phyloP scores from a whole-genome alignment of 2,888 invertebrate species.

The Halocaridina rubra region DNA sequence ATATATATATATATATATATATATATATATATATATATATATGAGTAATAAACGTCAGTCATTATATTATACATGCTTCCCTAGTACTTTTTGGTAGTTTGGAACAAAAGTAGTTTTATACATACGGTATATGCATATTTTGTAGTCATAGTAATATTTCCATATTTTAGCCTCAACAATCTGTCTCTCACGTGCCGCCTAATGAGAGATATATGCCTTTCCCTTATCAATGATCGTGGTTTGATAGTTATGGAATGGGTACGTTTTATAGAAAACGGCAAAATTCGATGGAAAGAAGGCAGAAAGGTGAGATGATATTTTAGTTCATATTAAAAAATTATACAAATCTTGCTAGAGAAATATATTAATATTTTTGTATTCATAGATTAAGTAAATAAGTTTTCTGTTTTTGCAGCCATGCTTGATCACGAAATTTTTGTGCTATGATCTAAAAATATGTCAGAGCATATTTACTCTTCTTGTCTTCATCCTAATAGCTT shows the following conservation, averaged over 20 bases:
- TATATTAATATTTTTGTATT: neutral
- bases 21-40: neutral
- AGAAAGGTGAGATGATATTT: conserved; percentile 27
- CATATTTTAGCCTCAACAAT: conserved; percentile 59
- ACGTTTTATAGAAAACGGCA: conserved; percentile 21
- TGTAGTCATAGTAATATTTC: no score
- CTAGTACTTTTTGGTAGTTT: no score
- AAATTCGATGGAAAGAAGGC: conserved; percentile 38
- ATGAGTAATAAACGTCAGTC: no score
- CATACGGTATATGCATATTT: no score
- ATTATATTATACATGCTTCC: no score
- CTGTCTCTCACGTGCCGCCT: conserved; percentile 52
- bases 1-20: neutral
- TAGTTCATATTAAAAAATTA: neutral
- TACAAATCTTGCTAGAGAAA: no score
- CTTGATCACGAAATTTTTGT: no score
- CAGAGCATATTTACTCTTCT: no score
- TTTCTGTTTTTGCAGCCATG: neutral
- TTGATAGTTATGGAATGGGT: conserved; percentile 62
- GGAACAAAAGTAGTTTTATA: no score
- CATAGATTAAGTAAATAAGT: neutral
- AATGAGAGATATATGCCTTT: conserved; percentile 54
- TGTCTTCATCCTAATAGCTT: no score
- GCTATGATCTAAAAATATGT: no score
- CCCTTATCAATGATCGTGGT: conserved; percentile 54